Evolutionary conservation across 37 sponge, comb jelly and placozoan species (phyloP).

Genomic region (Corticium candelabrum): DNA sequence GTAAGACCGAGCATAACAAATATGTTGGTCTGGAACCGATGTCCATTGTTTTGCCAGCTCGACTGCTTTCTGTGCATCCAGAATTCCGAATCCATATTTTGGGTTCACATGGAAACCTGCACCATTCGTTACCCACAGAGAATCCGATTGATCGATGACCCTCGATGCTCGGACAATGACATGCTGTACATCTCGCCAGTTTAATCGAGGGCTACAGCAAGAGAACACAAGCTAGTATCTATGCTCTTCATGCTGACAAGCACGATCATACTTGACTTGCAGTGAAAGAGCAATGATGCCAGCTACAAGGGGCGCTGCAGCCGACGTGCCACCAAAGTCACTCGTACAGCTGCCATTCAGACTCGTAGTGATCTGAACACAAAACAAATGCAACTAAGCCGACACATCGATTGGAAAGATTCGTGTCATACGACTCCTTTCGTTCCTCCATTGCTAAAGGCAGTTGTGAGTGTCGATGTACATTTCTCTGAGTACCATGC

Average conservation of each 20-base stretch:
- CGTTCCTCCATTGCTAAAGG: background rate
- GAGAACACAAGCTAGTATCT: background rate
- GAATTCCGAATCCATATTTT: constrained; percentile 83
- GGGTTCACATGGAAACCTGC: constrained; percentile 69
- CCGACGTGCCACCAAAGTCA: background rate
- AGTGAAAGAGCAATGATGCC: background rate
- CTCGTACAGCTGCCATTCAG: background rate
- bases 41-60: constrained; percentile 83
- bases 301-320: background rate
- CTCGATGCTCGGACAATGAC: constrained; percentile 63
- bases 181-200: constrained; percentile 96
- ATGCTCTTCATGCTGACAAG: background rate
- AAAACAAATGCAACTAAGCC: background rate
- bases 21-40: constrained; percentile 36
- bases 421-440: too few species aligned
- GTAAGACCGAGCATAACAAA: background rate
- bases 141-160: background rate
- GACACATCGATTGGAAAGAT: too few species aligned
- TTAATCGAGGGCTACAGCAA: constrained; percentile 56
- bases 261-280: background rate
- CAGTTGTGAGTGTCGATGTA: constrained; percentile 34
- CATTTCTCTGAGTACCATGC: constrained; percentile 97
- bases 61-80: constrained; percentile 66
- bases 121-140: constrained; percentile 66
- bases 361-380: background rate